Conservation (phyloP, 2,888 invertebrate species). For the Antheraea assamensis region DNA sequence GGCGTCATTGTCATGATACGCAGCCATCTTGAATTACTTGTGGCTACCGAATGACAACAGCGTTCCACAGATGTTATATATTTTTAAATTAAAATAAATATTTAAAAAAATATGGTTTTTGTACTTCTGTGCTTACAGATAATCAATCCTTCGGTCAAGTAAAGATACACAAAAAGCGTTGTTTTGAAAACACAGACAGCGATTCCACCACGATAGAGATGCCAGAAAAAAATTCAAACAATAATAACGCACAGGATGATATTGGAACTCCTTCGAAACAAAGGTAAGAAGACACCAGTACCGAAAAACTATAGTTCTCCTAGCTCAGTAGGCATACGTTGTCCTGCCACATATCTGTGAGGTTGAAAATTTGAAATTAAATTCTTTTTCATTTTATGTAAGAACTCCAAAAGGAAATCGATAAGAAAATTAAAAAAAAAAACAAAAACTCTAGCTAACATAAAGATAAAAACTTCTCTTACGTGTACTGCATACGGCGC, state of each 20-base stretch:
- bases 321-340: too few relatives aligned
- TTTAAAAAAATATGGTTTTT: not conserved
- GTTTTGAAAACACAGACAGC: not conserved
- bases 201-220: conserved; percentile 36
- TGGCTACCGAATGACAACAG: conserved; percentile 14
- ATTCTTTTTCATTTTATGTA: too few relatives aligned
- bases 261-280: conserved; percentile 8
- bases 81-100: not conserved
- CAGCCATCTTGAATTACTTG: conserved; percentile 39
- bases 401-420: too few relatives aligned
- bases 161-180: conserved; percentile 20
- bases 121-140: conserved; percentile 19
- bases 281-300: not conserved
- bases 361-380: too few relatives aligned
- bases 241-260: conserved; percentile 25
- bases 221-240: conserved; percentile 41
- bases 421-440: too few relatives aligned
- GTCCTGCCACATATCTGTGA: too few relatives aligned
- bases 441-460: too few relatives aligned
- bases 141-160: conserved; percentile 21
- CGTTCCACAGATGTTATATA: conserved; percentile 8
- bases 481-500: too few relatives aligned
- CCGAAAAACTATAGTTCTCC: not conserved
- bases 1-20: conserved; percentile 41
- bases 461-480: too few relatives aligned